Evolutionary conservation across 2,888 invertebrate species (phyloP).

Genomic region (Loripinus fragilis): DNA sequence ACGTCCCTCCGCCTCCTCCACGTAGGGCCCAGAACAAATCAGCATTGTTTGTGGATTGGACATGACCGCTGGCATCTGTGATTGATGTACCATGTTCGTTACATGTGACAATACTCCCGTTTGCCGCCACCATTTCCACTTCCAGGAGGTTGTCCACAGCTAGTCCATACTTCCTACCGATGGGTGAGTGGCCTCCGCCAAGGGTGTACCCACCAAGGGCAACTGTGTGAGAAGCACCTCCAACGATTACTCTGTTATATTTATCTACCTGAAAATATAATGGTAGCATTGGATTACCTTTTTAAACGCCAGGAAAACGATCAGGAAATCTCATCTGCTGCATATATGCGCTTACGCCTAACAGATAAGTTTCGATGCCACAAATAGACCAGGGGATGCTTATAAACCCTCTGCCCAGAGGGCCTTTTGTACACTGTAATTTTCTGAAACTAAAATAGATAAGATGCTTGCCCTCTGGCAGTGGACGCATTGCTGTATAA

Average conservation of each 20-base stretch:
- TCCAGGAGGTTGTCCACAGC: slow-evolving; percentile 61
- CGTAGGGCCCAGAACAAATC: slow-evolving; percentile 66
- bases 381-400: no score
- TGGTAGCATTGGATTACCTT: no score
- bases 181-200: slow-evolving; percentile 74
- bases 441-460: no score
- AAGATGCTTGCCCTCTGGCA: no score
- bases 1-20: slow-evolving; percentile 65
- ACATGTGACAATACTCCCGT: slow-evolving; percentile 41
- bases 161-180: slow-evolving; percentile 59
- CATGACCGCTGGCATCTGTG: slow-evolving; percentile 13
- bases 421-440: no score
- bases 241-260: slow-evolving; percentile 63
- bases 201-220: slow-evolving; percentile 71
- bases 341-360: no score
- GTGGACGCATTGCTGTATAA: no score
- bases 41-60: slow-evolving; percentile 22
- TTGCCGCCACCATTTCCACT: slow-evolving; percentile 53
- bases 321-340: no score
- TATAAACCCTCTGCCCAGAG: no score
- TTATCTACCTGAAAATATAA: slow-evolving; percentile 53
- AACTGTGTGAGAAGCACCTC: slow-evolving; percentile 71
- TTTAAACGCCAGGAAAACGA: no score
- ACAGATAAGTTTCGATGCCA: no score
- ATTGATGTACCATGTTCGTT: slow-evolving; percentile 30